phyloP scores from a whole-genome alignment of 2,113 vertebrate genomes.

The Odontesthes bonariensis region DNA sequence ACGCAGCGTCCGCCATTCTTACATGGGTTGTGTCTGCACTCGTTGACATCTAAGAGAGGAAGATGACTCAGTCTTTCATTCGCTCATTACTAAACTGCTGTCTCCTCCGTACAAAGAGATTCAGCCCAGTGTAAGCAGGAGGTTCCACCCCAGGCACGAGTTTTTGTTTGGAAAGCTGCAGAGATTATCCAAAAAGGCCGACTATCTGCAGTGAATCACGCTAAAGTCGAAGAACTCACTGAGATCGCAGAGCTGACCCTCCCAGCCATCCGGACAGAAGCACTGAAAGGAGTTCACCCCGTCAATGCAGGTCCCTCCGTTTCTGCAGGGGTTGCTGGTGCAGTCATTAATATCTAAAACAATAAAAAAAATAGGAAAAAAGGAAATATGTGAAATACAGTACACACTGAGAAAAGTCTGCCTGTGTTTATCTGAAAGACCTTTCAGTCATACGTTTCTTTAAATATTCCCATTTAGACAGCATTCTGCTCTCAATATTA shows the following conservation, averaged over 20 bases:
- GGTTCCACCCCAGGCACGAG: neutral
- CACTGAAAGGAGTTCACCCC: constrained; percentile 92
- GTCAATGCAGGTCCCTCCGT: constrained; percentile 95
- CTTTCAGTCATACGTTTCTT: too few relatives aligned
- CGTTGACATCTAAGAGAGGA: constrained; percentile 88
- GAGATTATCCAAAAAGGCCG: neutral
- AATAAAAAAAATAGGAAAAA: neutral
- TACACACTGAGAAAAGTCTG: neutral
- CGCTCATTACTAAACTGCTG: neutral
- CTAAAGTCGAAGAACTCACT: constrained; percentile 83
- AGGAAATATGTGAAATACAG: neutral
- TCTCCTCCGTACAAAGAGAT: neutral
- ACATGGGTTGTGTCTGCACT: constrained; percentile 93
- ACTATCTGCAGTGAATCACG: neutral
- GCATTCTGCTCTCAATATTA: neutral
- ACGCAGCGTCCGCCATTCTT: constrained; percentile 92
- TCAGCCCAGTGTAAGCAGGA: neutral
- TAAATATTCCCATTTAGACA: too few relatives aligned
- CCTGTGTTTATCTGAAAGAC: too few relatives aligned
- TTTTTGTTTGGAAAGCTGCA: neutral
- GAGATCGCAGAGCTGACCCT: constrained; percentile 91
- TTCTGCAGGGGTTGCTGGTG: constrained; percentile 87
- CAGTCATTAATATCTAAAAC: constrained; percentile 93
- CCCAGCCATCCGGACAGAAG: constrained; percentile 96
- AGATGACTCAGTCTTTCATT: neutral